Percentiles rank a stretch among this genome's conserved stretches.
Evolutionary conservation across 2,113 vertebrate genomes (phyloP).

Genomic region (Pachycephala philippinensis): DNA sequence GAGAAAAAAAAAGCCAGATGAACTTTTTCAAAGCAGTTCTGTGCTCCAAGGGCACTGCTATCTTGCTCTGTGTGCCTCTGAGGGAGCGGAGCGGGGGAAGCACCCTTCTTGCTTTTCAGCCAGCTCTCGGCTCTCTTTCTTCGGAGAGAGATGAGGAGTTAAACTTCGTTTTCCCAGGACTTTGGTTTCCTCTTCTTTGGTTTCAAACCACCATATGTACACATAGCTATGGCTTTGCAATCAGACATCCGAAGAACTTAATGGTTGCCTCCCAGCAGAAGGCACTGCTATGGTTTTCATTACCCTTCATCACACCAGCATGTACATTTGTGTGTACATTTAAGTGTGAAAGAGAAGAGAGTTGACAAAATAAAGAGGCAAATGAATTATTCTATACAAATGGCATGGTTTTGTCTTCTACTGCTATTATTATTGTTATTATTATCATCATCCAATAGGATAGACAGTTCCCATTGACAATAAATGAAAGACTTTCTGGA

Average conservation of each 20-base stretch:
- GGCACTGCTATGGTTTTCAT: neutral
- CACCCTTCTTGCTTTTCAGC: no score
- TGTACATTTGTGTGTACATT: neutral
- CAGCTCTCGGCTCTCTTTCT: no score
- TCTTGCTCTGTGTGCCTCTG: no score
- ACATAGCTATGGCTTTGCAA: neutral
- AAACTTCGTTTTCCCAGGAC: no score
- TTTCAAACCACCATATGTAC: no score
- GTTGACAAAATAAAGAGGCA: neutral
- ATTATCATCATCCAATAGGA: neutral
- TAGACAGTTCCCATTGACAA: neutral
- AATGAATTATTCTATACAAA: neutral
- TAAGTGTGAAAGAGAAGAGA: neutral
- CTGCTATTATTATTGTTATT: neutral
- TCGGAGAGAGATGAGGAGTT: no score
- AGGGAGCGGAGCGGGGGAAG: no score
- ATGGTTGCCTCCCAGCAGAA: neutral
- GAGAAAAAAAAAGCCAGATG: no score
- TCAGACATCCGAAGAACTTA: neutral
- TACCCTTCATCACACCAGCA: accelerated
- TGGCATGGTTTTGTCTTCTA: neutral
- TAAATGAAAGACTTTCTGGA: neutral
- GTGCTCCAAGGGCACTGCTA: no score
- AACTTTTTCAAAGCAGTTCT: no score
- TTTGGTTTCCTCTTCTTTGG: no score